phyloP scores from a whole-genome alignment of 1,140 invertebrate genomes.

The Leptinotarsa texana region DNA sequence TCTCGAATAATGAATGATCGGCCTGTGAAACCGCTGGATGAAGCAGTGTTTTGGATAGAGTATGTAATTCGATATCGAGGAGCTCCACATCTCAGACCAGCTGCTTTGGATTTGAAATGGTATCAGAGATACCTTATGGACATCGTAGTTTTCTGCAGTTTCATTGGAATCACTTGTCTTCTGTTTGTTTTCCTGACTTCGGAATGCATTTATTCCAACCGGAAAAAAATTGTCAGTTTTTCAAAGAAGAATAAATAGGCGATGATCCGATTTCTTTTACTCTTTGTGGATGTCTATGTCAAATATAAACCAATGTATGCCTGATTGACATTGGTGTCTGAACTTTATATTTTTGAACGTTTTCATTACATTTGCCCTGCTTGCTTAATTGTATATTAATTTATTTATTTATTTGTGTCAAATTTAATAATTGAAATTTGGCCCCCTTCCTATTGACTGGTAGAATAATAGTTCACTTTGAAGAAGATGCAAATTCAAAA shows the following conservation, averaged over 20 bases:
- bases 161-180: neutral
- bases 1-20: slow-evolving; percentile 62
- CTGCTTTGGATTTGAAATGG: slow-evolving; percentile 60
- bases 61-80: slow-evolving; percentile 71
- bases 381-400: too few species aligned
- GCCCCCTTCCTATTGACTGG: too few species aligned
- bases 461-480: too few species aligned
- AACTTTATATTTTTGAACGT: too few species aligned
- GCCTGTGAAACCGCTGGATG: slow-evolving; percentile 61
- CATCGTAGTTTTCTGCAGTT: neutral
- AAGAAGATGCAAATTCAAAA: too few species aligned
- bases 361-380: too few species aligned
- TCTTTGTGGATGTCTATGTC: too few species aligned
- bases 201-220: neutral
- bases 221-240: neutral
- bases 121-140: neutral
- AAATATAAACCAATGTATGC: too few species aligned
- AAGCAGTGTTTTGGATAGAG: slow-evolving; percentile 72
- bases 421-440: too few species aligned
- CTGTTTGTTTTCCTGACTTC: neutral
- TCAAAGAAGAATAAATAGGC: neutral
- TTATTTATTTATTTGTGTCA: too few species aligned
- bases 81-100: slow-evolving; percentile 65
- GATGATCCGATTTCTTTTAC: too few species aligned
- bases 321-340: too few species aligned